Percentiles rank a stretch among this genome's conserved stretches.
Conservation (phyloP, 2,113 vertebrate species). For the Xiphophorus maculatus region DNA sequence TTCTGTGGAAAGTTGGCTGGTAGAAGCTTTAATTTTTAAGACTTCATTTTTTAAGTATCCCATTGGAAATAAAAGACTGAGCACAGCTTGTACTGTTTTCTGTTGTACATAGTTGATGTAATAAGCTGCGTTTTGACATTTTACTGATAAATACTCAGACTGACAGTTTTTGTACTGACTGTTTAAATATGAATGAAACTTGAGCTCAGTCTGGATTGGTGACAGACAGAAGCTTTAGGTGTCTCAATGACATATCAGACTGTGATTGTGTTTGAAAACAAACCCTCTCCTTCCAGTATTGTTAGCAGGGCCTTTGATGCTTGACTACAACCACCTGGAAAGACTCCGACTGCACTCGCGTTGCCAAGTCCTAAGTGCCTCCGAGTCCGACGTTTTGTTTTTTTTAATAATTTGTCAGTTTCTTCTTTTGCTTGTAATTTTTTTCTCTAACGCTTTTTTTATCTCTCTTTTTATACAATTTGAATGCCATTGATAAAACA, state of each 20-base stretch:
- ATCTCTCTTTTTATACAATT: slow-evolving; percentile 66
- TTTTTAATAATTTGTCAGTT: slow-evolving; percentile 54
- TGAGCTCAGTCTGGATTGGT: slow-evolving; percentile 49
- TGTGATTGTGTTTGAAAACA: slow-evolving; percentile 60
- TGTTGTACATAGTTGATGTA: slow-evolving; percentile 70
- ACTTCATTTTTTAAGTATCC: slow-evolving; percentile 18
- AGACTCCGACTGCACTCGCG: slow-evolving; percentile 59
- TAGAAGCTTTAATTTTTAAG: slow-evolving; percentile 28
- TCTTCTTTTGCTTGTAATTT: slow-evolving; percentile 61
- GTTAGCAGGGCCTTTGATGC: slow-evolving; percentile 64
- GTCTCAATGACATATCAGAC: slow-evolving; percentile 45
- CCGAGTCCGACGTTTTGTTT: slow-evolving; percentile 38
- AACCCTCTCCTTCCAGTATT: slow-evolving; percentile 37
- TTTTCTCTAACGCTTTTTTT: slow-evolving; percentile 60
- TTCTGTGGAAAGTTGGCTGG: slow-evolving; percentile 26
- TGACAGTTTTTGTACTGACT: slow-evolving; percentile 19
- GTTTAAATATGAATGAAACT: slow-evolving; percentile 22
- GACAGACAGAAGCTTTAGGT: slow-evolving; percentile 34
- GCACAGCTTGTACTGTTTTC: slow-evolving; percentile 35
- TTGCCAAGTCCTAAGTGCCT: slow-evolving; percentile 72
- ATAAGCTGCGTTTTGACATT: slow-evolving; percentile 45
- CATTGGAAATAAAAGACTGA: slow-evolving; percentile 34
- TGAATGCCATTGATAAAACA: slow-evolving; percentile 77
- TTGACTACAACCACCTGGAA: slow-evolving; percentile 75
- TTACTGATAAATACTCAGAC: slow-evolving; percentile 32